phyloP scores from a whole-genome alignment of 2,113 vertebrate species.

The Hippocampus comes region DNA sequence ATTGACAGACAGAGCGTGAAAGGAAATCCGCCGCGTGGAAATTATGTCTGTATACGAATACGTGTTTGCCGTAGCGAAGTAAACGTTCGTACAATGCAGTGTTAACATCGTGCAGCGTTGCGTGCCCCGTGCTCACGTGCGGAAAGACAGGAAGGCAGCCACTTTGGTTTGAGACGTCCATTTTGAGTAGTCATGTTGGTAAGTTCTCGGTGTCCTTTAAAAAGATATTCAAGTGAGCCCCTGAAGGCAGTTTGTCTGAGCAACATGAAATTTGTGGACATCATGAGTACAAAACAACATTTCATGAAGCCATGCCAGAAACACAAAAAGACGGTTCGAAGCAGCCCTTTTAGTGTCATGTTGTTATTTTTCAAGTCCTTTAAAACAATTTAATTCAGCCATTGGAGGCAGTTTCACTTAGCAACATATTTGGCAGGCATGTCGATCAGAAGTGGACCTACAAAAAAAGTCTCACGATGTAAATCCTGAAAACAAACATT shows the following conservation, averaged over 20 bases:
- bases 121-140: not conserved
- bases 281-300: not conserved
- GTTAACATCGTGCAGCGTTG: not conserved
- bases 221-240: not conserved
- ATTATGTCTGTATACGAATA: not conserved
- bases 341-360: not conserved
- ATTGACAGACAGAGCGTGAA: constrained; percentile 1
- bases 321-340: not conserved
- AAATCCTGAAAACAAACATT: too few relatives aligned
- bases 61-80: not conserved
- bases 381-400: too few relatives aligned
- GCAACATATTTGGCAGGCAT: too few relatives aligned
- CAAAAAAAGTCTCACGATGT: too few relatives aligned
- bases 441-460: too few relatives aligned
- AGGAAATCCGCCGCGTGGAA: not conserved
- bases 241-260: not conserved
- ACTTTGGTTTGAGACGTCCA: not conserved
- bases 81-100: not conserved
- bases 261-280: not conserved
- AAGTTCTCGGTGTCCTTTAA: not conserved
- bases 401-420: too few relatives aligned
- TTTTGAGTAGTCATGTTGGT: not conserved
- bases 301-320: not conserved
- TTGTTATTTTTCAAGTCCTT: too few relatives aligned
- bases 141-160: not conserved